These are phyloP conservation scores for Hiodon alosoides DNA, from an alignment of 2,113 vertebrate genomes.

Conservation along the genomic window DNA sequence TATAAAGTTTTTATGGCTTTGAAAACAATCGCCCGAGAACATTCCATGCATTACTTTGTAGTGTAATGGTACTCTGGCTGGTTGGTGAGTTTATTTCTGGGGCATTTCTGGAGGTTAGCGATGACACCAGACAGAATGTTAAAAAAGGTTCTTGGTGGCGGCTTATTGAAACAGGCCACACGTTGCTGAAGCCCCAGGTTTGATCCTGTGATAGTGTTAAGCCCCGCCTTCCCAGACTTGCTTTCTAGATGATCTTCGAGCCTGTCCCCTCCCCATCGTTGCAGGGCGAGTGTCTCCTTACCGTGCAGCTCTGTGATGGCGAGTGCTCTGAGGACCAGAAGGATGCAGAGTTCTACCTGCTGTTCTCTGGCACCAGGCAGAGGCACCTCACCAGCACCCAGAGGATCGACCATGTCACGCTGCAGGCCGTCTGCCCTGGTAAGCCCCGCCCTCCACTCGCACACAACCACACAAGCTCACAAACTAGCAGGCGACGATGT, in stretches of 20 bases:
- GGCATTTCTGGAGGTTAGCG: no score
- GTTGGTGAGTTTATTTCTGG: no score
- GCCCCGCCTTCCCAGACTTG: no score
- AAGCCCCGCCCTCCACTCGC: conserved; percentile 33
- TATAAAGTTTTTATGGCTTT: no score
- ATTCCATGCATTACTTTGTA: no score
- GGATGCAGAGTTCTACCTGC: conserved; percentile 82
- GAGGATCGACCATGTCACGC: conserved; percentile 71
- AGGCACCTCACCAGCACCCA: conserved; percentile 82
- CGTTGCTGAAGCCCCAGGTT: no score
- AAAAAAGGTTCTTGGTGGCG: no score
- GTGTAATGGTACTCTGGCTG: no score
- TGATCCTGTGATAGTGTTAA: no score
- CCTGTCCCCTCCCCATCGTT: conserved; percentile 10
- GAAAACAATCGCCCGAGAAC: no score
- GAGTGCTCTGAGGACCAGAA: conserved; percentile 63
- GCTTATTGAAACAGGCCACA: no score
- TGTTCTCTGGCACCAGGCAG: conserved; percentile 82
- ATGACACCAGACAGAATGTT: no score
- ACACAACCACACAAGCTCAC: neutral
- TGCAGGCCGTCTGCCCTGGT: conserved; percentile 90
- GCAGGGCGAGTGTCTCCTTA: conserved; percentile 84
- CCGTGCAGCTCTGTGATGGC: conserved; percentile 78
- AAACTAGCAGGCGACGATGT: neutral
- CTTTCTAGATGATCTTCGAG: neutral